phyloP scores from a whole-genome alignment of 2,797 vertebrate species.

The Lithobates sylvaticus region DNA sequence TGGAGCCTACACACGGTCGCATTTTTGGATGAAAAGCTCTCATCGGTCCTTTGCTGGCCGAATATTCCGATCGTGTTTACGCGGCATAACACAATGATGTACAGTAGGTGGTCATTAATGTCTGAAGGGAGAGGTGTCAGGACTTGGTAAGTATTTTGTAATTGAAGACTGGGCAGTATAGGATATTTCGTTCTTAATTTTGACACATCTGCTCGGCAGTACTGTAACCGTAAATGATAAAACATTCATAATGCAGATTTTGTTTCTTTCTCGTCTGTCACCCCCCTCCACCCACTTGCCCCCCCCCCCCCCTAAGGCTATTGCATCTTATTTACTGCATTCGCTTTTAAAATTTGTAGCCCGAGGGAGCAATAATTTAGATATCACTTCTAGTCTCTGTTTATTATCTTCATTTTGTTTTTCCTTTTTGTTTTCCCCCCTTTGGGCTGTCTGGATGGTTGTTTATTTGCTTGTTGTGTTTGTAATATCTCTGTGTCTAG shows the following conservation, averaged over 20 bases:
- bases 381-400: background rate
- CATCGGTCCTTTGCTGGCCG: too few relatives aligned
- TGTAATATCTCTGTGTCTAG: background rate
- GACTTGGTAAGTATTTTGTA: too few relatives aligned
- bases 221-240: background rate
- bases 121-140: too few relatives aligned
- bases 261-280: background rate
- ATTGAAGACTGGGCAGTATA: background rate
- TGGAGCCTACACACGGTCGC: too few relatives aligned
- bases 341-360: background rate
- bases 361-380: constrained; percentile 13
- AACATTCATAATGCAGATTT: background rate
- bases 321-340: background rate
- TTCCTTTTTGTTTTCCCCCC: background rate
- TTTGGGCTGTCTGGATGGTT: background rate
- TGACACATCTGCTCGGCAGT: constrained; percentile 47
- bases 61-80: too few relatives aligned
- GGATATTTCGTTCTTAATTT: background rate
- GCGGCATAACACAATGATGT: too few relatives aligned
- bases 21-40: too few relatives aligned
- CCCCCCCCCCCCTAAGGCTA: background rate
- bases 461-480: constrained; percentile 1
- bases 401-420: background rate
- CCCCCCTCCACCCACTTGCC: too few relatives aligned
- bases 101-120: too few relatives aligned